These are phyloP conservation scores for Mellilla xanthometata DNA, from an alignment of 2,888 invertebrate species.

Conservation along the genomic window DNA sequence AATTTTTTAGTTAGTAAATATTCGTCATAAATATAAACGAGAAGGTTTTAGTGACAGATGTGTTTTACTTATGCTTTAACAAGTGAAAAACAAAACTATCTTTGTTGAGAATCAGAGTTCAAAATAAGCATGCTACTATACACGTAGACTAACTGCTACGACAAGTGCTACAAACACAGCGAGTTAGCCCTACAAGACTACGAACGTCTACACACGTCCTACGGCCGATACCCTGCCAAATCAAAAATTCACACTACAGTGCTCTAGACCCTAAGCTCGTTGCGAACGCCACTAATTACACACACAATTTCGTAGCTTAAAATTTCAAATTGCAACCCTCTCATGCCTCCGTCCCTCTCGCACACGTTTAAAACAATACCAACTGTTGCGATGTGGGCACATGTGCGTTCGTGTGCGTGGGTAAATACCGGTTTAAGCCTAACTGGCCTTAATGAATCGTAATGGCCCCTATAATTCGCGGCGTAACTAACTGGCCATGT, in stretches of 20 bases:
- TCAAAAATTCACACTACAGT: conserved; percentile 63
- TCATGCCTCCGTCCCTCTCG: conserved; percentile 46
- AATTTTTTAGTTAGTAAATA: too few species aligned
- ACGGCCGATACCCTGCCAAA: conserved; percentile 35
- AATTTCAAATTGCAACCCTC: conserved; percentile 63
- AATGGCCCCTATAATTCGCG: conserved; percentile 84
- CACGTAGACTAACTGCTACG: not conserved
- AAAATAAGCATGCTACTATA: not conserved
- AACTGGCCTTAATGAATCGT: conserved; percentile 84
- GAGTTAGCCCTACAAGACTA: not conserved
- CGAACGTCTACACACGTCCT: conserved; percentile 13
- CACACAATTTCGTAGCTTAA: conserved; percentile 69
- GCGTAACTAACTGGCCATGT: conserved; percentile 83
- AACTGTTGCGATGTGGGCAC: conserved; percentile 58
- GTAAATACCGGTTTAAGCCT: conserved; percentile 84
- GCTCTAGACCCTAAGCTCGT: conserved; percentile 65
- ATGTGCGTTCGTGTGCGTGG: conserved; percentile 67
- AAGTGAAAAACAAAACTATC: too few species aligned
- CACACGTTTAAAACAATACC: conserved; percentile 59
- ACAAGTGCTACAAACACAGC: too few species aligned
- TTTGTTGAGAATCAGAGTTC: too few species aligned
- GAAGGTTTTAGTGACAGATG: too few species aligned
- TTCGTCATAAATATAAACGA: too few species aligned
- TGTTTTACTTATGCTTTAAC: too few species aligned
- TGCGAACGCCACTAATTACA: conserved; percentile 72